A percentile compares a stretch with the other conserved stretches of the same genome.
phyloP scores from a whole-genome alignment of 2,113 vertebrate genomes.

The Catharus bicknelli region DNA sequence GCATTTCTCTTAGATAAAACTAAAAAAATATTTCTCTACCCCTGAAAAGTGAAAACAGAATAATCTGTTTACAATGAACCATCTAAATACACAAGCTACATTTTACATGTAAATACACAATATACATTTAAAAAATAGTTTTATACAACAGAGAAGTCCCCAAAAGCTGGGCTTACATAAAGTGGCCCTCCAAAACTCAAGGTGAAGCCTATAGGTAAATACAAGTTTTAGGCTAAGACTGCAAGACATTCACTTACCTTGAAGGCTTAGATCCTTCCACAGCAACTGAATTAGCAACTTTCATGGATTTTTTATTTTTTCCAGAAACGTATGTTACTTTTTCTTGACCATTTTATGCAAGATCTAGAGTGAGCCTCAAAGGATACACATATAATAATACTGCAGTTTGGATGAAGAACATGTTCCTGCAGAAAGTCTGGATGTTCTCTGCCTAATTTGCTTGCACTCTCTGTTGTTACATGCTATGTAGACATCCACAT shows the following conservation, averaged over 20 bases:
- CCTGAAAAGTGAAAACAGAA: not conserved
- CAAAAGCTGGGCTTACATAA: not conserved
- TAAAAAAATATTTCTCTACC: not conserved
- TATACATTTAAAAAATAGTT: not conserved
- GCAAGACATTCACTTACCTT: not conserved
- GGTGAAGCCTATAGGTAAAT: not conserved
- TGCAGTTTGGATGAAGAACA: not conserved
- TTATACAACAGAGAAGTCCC: not conserved
- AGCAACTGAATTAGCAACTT: not conserved
- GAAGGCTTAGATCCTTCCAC: not conserved
- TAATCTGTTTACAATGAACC: not conserved
- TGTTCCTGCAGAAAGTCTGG: not conserved
- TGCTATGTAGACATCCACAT: not conserved
- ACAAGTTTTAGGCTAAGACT: not conserved
- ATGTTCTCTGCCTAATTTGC: not conserved
- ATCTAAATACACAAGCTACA: not conserved
- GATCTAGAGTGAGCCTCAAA: not conserved
- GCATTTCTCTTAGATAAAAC: not conserved
- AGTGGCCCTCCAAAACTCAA: not conserved
- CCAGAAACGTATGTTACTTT: not conserved
- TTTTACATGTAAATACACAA: too few species aligned
- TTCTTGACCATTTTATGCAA: not conserved
- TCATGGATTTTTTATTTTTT: not conserved
- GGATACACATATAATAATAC: not conserved
- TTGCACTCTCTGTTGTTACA: not conserved